These are phyloP conservation scores for Australoheros facetus DNA, from an alignment of 2,797 vertebrate genomes.

Conservation along the genomic window DNA sequence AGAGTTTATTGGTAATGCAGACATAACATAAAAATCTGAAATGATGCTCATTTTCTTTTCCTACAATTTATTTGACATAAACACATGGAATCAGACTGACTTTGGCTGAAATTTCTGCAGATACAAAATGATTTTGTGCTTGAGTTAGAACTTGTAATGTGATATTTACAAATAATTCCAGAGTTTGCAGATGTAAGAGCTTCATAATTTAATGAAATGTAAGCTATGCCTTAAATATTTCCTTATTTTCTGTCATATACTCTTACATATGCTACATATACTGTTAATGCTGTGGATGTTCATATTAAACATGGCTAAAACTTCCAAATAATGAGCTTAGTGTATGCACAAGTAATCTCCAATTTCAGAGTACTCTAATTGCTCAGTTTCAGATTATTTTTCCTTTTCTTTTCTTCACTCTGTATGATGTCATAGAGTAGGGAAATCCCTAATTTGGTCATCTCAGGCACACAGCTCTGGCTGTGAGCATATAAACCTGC, in stretches of 20 bases:
- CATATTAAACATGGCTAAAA: background rate
- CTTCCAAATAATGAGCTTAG: rapidly evolving
- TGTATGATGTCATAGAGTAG: background rate
- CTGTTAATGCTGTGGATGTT: background rate
- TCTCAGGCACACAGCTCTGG: background rate
- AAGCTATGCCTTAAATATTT: background rate
- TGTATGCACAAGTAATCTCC: background rate
- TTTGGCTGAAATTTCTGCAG: background rate
- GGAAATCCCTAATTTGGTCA: background rate
- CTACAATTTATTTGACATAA: background rate
- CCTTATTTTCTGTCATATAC: background rate
- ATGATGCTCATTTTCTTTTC: background rate
- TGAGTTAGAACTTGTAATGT: background rate
- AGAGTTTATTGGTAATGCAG: constrained; percentile 15
- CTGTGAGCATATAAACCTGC: background rate
- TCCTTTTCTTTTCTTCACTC: background rate
- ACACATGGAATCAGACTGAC: background rate
- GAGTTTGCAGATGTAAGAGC: background rate
- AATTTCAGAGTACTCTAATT: no score
- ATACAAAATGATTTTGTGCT: background rate
- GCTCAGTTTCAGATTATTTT: rapidly evolving
- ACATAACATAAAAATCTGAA: background rate
- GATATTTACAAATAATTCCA: background rate
- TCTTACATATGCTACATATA: background rate
- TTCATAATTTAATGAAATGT: background rate